Evolutionary conservation across 2,113 vertebrate genomes (phyloP), one percentile per base, ranked within the genome.

Genomic region (Phalacrocorax aristotelis): DNA sequence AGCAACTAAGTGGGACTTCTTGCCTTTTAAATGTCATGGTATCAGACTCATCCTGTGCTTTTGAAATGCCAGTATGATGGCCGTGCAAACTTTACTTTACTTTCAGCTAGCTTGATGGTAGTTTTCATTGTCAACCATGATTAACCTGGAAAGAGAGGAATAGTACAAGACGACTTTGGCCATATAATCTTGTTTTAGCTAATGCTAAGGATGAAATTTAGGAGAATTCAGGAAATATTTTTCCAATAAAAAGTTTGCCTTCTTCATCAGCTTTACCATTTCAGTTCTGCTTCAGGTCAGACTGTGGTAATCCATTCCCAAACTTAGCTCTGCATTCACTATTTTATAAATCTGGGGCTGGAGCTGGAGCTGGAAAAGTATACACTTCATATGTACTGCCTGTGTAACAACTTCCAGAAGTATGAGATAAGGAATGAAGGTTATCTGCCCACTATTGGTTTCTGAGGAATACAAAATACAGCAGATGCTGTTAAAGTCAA

Each of bases 1-100:
- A 82, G 58, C 83, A 87, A 36, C 80, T 78, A 78, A 95, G 69
- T 89, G 77, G 72, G 77, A 69, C 89, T 93, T 90, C 76, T 64
- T 86, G 71, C 70, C 57, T 91, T 93, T 84, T 78, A 87, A 92
- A 84, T 94, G 70, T 89, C 83, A 32, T 7, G 1, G 17, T 60
- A 54, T 76, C 44, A 72, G 83, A 79, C 52, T 79, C 65, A 70
- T 77, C 65, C 44, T 46, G 32, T 71, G 90, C 79, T 87, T 96
- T 75, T 89, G 76, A 95, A 92, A 92, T 79, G 71, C 74, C 62
- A 62, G 9, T 82, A 22, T 40, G 49, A 87, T 95, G 87, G 57
- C 80, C 11, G 2, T 71, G 65, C 44, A 90, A 76, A 69, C 40
- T 95, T 92, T 65, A 40, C 89, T 92, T 89, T 94, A 91, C 60